These are phyloP conservation scores for Borostomias antarcticus DNA, from an alignment of 2,797 vertebrate species.

Conservation along the genomic window DNA sequence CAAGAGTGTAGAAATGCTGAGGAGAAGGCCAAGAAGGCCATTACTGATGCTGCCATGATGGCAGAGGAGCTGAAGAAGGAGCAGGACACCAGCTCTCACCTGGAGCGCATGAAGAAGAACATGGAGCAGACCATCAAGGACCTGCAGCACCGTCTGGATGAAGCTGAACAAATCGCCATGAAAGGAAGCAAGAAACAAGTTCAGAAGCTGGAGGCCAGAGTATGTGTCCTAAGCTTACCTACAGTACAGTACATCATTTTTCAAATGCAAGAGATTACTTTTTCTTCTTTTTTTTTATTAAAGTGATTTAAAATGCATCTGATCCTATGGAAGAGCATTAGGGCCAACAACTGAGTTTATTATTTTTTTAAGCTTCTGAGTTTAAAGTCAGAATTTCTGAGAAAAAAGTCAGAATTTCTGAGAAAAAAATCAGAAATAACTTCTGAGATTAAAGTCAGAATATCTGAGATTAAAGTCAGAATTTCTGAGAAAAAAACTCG, in stretches of 20 bases:
- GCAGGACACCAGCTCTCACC: slow-evolving; percentile 35
- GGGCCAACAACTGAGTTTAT: too few relatives aligned
- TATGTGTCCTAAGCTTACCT: slow-evolving; percentile 45
- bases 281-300: not conserved
- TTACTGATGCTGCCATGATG: slow-evolving; percentile 64
- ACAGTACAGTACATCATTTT: not conserved
- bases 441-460: too few relatives aligned
- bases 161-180: slow-evolving; percentile 78
- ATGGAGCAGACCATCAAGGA: slow-evolving; percentile 83
- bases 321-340: too few relatives aligned
- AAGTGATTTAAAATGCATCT: too few relatives aligned
- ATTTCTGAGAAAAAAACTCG: too few relatives aligned
- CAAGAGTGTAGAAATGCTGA: slow-evolving; percentile 87
- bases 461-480: too few relatives aligned
- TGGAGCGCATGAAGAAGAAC: slow-evolving; percentile 83
- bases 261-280: too few relatives aligned
- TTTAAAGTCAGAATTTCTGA: too few relatives aligned
- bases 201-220: slow-evolving; percentile 75
- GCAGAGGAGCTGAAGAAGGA: slow-evolving; percentile 43
- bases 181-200: slow-evolving; percentile 78
- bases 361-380: too few relatives aligned
- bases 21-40: slow-evolving; percentile 88
- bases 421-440: too few relatives aligned
- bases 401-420: too few relatives aligned
- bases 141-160: slow-evolving; percentile 78